Percentiles rank a stretch among this genome's conserved stretches.
Conservation (phyloP, 2,797 vertebrate species). For the Acipenser oxyrinchus region DNA sequence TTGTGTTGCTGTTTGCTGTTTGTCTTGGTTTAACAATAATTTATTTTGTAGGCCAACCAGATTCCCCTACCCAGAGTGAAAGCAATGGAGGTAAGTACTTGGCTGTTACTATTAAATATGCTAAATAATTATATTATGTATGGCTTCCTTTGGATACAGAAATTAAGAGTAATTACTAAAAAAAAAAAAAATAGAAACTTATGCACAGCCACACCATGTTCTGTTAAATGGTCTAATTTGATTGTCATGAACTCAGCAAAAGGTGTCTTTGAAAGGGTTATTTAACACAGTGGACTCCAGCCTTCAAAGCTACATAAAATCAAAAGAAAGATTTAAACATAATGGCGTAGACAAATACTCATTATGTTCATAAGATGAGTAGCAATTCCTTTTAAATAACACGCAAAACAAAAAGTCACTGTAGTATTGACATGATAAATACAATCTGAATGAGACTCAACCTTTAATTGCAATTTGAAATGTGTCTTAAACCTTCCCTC, state of each 20-base stretch:
- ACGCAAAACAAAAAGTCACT: no score
- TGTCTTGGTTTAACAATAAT: slow-evolving; percentile 49
- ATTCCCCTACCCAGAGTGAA: slow-evolving; percentile 16
- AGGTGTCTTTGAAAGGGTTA: background rate
- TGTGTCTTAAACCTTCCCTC: no score
- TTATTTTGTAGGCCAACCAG: slow-evolving; percentile 31
- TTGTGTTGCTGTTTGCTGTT: slow-evolving; percentile 43
- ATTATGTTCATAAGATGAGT: no score
- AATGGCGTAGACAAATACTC: no score
- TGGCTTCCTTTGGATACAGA: background rate
- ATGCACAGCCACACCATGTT: background rate
- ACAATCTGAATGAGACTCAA: no score
- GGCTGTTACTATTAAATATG: background rate
- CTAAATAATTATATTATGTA: background rate
- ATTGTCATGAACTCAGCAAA: background rate
- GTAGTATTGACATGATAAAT: no score
- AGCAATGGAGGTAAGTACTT: slow-evolving; percentile 37
- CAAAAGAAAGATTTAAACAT: no score
- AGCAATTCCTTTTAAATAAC: no score
- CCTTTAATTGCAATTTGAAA: no score
- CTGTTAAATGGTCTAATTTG: background rate
- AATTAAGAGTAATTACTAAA: background rate
- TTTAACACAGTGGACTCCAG: background rate
- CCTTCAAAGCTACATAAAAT: no score
- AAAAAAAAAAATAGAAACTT: background rate